Evolutionary conservation across 2,113 vertebrate species (phyloP).

Genomic region (Riparia riparia): DNA sequence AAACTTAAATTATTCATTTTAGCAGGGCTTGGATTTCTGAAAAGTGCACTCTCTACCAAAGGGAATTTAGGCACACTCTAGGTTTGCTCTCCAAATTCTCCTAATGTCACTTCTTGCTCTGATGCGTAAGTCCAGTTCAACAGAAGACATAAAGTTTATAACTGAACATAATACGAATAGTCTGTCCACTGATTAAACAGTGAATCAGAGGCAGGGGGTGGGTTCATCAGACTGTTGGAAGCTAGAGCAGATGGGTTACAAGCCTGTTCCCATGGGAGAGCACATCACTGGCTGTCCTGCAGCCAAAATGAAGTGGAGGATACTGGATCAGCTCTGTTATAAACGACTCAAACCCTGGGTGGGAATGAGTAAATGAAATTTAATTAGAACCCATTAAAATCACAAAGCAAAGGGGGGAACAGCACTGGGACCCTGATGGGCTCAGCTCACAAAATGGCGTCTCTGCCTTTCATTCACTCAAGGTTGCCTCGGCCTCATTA

Average conservation of each 20-base stretch:
- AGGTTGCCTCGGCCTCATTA: neutral
- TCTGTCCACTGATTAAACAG: neutral
- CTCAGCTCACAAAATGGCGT: neutral
- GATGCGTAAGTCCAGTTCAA: neutral
- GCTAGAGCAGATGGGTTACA: neutral
- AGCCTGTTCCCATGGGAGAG: neutral
- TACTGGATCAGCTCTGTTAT: neutral
- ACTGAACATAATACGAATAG: neutral
- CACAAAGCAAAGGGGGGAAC: neutral
- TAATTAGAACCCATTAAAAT: neutral
- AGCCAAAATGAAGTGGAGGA: neutral
- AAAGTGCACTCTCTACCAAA: neutral
- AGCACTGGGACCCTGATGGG: too few species aligned
- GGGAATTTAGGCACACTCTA: neutral
- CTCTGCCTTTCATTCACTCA: neutral
- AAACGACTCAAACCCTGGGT: neutral
- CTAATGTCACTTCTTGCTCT: neutral
- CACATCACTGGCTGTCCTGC: neutral
- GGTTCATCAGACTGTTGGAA: neutral
- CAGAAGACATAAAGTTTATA: neutral
- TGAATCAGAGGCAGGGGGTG: neutral
- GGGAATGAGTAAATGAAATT: neutral
- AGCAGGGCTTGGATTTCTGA: neutral
- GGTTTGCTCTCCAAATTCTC: neutral
- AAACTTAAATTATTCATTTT: neutral